A percentile compares a stretch with the other conserved stretches of the same genome.
Conservation (phyloP, 2,797 vertebrate genomes). For the Chromis chromis region DNA sequence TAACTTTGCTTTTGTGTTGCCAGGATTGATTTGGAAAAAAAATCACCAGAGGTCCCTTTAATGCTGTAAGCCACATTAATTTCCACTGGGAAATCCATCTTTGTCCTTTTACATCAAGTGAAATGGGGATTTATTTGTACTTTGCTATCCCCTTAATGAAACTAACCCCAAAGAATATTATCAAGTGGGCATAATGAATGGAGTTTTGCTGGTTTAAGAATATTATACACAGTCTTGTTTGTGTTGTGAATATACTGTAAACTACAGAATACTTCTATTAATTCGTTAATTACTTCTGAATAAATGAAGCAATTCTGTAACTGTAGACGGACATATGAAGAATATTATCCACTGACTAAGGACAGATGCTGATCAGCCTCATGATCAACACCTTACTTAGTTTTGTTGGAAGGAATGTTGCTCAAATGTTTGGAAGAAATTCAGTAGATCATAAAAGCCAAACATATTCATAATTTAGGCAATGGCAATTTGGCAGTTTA, state of each 20-base stretch:
- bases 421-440: slow-evolving; percentile 47
- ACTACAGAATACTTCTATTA: neutral
- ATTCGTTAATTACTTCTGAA: too few relatives aligned
- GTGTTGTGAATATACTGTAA: neutral
- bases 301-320: neutral
- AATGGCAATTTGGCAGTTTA: slow-evolving; percentile 47
- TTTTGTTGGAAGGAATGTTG: slow-evolving; percentile 17
- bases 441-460: slow-evolving; percentile 35
- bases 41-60: slow-evolving; percentile 67
- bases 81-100: slow-evolving; percentile 73
- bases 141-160: slow-evolving; percentile 66
- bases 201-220: slow-evolving; percentile 7
- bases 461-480: slow-evolving; percentile 37
- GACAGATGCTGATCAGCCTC: slow-evolving; percentile 18
- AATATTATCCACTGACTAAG: neutral
- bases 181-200: slow-evolving; percentile 12
- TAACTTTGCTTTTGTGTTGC: slow-evolving; percentile 75
- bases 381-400: slow-evolving; percentile 23
- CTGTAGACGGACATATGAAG: slow-evolving; percentile 9
- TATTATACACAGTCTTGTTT: neutral
- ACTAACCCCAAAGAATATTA: slow-evolving; percentile 44
- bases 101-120: slow-evolving; percentile 68
- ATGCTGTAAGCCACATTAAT: slow-evolving; percentile 71
- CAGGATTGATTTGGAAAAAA: slow-evolving; percentile 73
- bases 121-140: slow-evolving; percentile 63